phyloP scores from a whole-genome alignment of 2,113 vertebrate species.

The Trinectes maculatus region DNA sequence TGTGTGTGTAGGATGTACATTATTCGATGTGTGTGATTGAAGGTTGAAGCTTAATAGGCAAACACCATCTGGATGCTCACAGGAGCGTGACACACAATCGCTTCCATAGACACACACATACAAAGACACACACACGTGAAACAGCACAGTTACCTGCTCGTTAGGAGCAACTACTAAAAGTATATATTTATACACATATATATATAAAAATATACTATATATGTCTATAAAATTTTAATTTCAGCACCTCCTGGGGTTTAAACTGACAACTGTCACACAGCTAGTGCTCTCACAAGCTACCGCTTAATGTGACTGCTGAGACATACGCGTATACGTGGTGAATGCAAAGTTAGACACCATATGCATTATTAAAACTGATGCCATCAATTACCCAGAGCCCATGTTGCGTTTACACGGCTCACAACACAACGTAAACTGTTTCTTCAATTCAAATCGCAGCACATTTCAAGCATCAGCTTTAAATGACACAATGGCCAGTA shows the following conservation, averaged over 20 bases:
- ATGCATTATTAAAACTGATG: slow-evolving; percentile 54
- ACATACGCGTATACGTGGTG: slow-evolving; percentile 38
- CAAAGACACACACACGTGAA: neutral
- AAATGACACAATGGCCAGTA: neutral
- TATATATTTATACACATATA: too few species aligned
- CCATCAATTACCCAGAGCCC: slow-evolving; percentile 47
- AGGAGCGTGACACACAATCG: slow-evolving; percentile 42
- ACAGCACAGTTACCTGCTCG: neutral
- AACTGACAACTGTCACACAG: neutral
- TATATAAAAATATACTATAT: too few species aligned
- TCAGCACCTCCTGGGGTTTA: slow-evolving; percentile 3
- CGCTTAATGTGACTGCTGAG: slow-evolving; percentile 38
- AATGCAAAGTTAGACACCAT: slow-evolving; percentile 33
- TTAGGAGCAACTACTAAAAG: slow-evolving; percentile 20
- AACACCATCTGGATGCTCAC: slow-evolving; percentile 58
- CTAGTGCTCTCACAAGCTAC: neutral
- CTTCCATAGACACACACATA: slow-evolving; percentile 8
- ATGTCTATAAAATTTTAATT: too few species aligned
- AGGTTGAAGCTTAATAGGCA: slow-evolving; percentile 41
- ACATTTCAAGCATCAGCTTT: too few species aligned
- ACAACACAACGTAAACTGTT: slow-evolving; percentile 8
- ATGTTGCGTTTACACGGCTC: slow-evolving; percentile 31
- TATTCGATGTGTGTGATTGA: slow-evolving; percentile 34
- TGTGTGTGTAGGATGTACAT: neutral
- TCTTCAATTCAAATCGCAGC: slow-evolving; percentile 1